These are phyloP conservation scores for Ladona fulva DNA, from an alignment of 1,140 invertebrate species.

Conservation along the genomic window DNA sequence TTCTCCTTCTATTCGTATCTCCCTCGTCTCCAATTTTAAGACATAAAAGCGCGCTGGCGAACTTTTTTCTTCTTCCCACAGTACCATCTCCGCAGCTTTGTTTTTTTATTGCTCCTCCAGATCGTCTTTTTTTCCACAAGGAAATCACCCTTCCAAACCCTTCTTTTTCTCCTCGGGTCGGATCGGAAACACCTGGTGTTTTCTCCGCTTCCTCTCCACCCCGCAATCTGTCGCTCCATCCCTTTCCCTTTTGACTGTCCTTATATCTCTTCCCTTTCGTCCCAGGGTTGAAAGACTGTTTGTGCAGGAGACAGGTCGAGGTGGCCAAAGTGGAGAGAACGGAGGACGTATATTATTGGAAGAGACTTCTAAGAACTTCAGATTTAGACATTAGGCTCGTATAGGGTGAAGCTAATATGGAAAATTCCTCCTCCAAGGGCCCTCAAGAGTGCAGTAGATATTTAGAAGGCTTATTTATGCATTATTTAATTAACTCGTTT, in stretches of 20 bases:
- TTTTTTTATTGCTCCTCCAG: not conserved
- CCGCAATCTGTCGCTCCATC: not conserved
- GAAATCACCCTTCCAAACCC: not conserved
- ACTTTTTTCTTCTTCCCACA: not conserved
- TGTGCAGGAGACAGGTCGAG: not conserved
- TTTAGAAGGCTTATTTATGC: no score
- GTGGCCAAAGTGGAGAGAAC: not conserved
- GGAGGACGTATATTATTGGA: not conserved
- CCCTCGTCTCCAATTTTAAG: not conserved
- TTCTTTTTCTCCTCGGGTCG: not conserved
- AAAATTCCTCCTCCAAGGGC: no score
- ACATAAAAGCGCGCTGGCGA: not conserved
- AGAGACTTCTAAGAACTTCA: no score
- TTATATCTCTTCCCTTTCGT: not conserved
- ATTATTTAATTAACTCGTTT: no score
- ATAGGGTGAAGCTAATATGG: no score
- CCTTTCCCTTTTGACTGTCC: not conserved
- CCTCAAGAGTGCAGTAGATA: no score
- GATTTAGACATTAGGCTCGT: no score
- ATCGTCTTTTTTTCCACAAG: not conserved
- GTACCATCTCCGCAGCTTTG: no score
- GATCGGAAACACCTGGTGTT: slow-evolving; percentile 2
- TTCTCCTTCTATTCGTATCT: not conserved
- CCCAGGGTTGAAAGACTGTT: not conserved
- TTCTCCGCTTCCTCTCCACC: not conserved